Percentiles rank a stretch among this genome's conserved stretches.
Evolutionary conservation across 2,113 vertebrate genomes (phyloP).

Genomic region (Zapornia atra): DNA sequence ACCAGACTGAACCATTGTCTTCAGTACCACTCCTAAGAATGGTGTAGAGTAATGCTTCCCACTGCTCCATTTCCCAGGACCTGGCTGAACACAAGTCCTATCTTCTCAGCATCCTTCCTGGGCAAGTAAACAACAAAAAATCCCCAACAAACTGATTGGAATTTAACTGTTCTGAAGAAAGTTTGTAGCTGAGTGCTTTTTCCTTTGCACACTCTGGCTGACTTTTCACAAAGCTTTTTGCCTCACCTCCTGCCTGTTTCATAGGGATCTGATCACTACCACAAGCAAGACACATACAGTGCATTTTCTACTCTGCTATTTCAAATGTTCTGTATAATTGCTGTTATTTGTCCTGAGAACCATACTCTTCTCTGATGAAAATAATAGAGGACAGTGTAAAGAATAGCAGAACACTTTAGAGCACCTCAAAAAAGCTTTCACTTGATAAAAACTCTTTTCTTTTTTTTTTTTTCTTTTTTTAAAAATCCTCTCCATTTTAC

Average conservation of each 20-base stretch:
- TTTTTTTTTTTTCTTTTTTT: not conserved
- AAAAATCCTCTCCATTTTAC: not conserved
- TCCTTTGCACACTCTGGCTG: not conserved
- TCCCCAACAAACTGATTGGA: not conserved
- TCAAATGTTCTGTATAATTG: not conserved
- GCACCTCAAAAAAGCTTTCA: not conserved
- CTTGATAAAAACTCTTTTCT: not conserved
- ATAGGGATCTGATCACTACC: not conserved
- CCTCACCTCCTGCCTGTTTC: not conserved
- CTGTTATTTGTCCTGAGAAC: not conserved
- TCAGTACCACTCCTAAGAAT: not conserved
- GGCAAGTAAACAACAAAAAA: not conserved
- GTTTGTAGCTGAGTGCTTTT: not conserved
- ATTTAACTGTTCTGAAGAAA: not conserved
- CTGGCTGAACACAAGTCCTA: not conserved
- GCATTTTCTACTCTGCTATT: not conserved
- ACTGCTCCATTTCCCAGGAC: not conserved
- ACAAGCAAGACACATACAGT: not conserved
- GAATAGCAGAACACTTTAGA: not conserved
- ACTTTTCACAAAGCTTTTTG: not conserved
- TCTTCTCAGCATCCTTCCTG: not conserved
- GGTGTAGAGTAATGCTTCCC: not conserved
- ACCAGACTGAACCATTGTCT: not conserved
- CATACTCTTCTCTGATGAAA: not conserved
- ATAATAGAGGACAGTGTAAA: not conserved